Conservation (phyloP, 2,888 invertebrate species). For the Sturmia bella region DNA sequence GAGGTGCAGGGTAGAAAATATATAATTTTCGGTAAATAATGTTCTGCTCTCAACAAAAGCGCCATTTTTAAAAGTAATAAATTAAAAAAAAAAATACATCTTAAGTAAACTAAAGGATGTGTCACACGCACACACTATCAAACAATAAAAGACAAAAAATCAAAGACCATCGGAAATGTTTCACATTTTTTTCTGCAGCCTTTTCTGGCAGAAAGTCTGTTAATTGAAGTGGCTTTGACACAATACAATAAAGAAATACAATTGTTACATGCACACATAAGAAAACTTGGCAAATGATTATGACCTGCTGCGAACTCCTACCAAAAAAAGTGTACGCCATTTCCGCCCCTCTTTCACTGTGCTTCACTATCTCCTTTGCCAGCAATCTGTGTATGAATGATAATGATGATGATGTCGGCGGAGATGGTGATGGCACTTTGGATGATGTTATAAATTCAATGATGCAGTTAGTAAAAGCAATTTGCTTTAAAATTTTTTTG, state of each 20-base stretch:
- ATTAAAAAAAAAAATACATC: conserved; percentile 53
- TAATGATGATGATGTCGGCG: conserved; percentile 52
- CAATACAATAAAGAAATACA: conserved; percentile 53
- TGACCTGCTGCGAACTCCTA: conserved; percentile 40
- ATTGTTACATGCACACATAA: conserved; percentile 39
- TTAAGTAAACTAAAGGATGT: conserved; percentile 67
- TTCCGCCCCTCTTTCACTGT: conserved; percentile 1
- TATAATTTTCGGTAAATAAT: conserved; percentile 14
- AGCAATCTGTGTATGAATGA: conserved; percentile 48
- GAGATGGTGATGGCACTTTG: conserved; percentile 35
- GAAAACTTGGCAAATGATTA: conserved; percentile 59
- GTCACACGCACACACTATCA: conserved; percentile 7
- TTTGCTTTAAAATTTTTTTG: conserved; percentile 51
- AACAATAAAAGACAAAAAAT: conserved; percentile 14
- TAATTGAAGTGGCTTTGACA: conserved; percentile 78
- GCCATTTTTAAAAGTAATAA: conserved; percentile 30
- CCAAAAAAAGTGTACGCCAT: neutral
- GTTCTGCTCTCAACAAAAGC: conserved; percentile 24
- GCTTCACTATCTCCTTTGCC: neutral
- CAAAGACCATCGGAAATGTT: conserved; percentile 66
- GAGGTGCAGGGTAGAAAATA: conserved; percentile 32
- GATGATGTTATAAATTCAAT: conserved; percentile 71
- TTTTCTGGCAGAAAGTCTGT: conserved; percentile 78
- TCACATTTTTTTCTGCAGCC: conserved; percentile 41
- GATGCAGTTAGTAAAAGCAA: conserved; percentile 70